Evolutionary conservation across 2,113 vertebrate species (phyloP).

Genomic region (Philantomba maxwellii): DNA sequence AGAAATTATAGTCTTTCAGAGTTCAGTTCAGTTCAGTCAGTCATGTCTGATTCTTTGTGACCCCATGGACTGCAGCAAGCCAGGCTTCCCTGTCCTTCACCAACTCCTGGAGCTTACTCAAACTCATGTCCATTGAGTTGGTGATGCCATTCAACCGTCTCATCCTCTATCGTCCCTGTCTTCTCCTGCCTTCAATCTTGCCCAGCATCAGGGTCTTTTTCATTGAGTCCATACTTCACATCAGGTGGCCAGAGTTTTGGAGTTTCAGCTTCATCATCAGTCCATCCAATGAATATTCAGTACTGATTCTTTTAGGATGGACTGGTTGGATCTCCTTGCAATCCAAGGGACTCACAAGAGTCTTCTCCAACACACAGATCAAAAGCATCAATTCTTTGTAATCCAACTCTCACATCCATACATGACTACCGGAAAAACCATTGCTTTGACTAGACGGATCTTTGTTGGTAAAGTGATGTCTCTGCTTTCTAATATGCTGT

Average conservation of each 20-base stretch:
- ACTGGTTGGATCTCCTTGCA: neutral
- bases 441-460: accelerated
- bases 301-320: neutral
- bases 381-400: neutral
- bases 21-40: neutral
- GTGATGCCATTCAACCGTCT: neutral
- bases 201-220: neutral
- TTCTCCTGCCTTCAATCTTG: neutral
- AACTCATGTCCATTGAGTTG: neutral
- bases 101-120: neutral
- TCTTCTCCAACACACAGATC: neutral
- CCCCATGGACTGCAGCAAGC: neutral
- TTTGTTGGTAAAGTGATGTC: neutral
- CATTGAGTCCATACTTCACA: neutral
- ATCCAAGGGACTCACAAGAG: neutral
- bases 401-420: neutral
- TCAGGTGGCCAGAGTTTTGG: neutral
- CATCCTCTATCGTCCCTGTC: neutral
- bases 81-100: neutral
- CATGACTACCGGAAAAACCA: neutral
- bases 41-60: neutral
- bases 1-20: neutral
- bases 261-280: neutral
- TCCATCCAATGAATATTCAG: neutral
- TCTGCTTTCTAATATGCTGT: neutral